These are phyloP conservation scores for Sceliomorpha sp. DNA, from an alignment of 2,888 invertebrate genomes.

Conservation along the genomic window DNA sequence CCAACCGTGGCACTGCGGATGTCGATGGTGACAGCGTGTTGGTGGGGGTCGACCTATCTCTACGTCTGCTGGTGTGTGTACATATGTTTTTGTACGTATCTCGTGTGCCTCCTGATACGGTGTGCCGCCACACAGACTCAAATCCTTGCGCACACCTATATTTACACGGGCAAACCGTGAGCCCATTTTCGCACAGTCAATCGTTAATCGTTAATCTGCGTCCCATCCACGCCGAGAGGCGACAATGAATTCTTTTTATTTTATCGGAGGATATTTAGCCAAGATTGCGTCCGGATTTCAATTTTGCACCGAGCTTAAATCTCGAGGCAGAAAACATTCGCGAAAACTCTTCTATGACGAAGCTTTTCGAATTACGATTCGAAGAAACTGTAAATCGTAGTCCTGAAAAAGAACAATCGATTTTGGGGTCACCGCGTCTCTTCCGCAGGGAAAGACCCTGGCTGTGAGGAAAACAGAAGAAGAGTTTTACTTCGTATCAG, in stretches of 20 bases:
- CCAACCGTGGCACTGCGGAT: conserved; percentile 78
- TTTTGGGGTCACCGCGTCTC: no score
- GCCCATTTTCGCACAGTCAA: conserved; percentile 31
- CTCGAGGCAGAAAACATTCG: no score
- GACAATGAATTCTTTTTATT: conserved; percentile 30
- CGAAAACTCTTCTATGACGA: no score
- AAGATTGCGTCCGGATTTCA: conserved; percentile 21
- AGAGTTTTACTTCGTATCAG: no score
- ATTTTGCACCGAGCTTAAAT: no score
- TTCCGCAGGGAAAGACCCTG: no score
- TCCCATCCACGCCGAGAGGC: neutral
- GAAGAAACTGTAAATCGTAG: no score
- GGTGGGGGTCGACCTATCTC: conserved; percentile 42
- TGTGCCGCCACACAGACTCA: conserved; percentile 23
- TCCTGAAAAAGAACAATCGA: no score
- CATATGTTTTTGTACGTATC: conserved; percentile 29
- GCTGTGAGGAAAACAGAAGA: no score
- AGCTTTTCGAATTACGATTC: no score
- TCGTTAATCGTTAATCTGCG: conserved; percentile 52
- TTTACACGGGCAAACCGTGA: conserved; percentile 4
- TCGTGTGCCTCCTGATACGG: conserved; percentile 49
- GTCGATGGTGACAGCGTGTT: conserved; percentile 66
- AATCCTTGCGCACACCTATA: neutral
- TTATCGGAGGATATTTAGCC: conserved; percentile 14
- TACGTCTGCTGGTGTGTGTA: conserved; percentile 15